Percentiles rank a stretch among this genome's conserved stretches.
Conservation (phyloP, 1,140 invertebrate genomes). For the Microplitis demolitor region DNA sequence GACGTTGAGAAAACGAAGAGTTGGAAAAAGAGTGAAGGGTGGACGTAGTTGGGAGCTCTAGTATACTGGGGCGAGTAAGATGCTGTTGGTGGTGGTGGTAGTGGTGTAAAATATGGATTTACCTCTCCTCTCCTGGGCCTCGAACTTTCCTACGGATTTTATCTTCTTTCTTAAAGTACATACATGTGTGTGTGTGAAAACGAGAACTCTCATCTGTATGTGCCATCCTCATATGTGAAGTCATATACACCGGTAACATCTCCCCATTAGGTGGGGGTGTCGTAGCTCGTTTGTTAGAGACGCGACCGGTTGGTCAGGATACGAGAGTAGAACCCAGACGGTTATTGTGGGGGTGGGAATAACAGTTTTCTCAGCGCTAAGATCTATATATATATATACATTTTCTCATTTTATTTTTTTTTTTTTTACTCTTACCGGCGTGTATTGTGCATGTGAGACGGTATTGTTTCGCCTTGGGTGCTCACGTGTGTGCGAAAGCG, state of each 20-base stretch:
- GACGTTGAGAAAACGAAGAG: too few relatives aligned
- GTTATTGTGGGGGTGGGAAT: conserved; percentile 39
- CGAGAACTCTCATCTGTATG: conserved; percentile 30
- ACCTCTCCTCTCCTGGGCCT: conserved; percentile 53
- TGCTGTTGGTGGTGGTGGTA: conserved; percentile 33
- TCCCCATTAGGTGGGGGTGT: conserved; percentile 39
- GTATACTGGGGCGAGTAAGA: conserved; percentile 1
- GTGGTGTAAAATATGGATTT: conserved; percentile 62
- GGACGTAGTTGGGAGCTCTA: conserved; percentile 10
- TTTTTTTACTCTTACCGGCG: too few relatives aligned
- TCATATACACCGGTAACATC: conserved; percentile 41
- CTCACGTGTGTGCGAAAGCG: not conserved
- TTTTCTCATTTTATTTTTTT: too few relatives aligned
- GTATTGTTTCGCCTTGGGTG: not conserved
- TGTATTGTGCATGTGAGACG: not conserved
- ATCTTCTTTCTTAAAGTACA: conserved; percentile 34
- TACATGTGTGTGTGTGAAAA: conserved; percentile 23
- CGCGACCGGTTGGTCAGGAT: conserved; percentile 56
- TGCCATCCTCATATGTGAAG: conserved; percentile 39
- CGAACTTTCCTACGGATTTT: conserved; percentile 51
- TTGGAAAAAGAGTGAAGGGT: not conserved
- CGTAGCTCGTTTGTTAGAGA: conserved; percentile 55
- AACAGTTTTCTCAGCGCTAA: too few relatives aligned
- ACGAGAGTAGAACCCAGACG: conserved; percentile 38
- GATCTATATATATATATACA: too few relatives aligned